Evolutionary conservation across 2,888 invertebrate species (phyloP).

Genomic region (Dryobotodes eremita): DNA sequence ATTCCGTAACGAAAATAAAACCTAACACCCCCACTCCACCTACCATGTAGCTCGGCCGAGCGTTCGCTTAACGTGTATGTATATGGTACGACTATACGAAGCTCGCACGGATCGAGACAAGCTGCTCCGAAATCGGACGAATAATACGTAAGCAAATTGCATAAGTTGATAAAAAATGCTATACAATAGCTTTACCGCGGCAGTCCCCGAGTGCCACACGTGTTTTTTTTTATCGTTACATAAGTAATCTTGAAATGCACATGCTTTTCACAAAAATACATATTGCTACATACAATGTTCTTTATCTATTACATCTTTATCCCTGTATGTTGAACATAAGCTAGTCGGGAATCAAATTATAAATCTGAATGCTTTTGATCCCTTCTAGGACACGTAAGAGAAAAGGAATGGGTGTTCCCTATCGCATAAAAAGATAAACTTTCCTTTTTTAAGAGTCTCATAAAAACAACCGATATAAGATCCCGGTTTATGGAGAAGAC

Average conservation of each 20-base stretch:
- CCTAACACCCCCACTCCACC: no score
- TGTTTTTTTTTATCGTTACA: not conserved
- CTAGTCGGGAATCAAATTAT: constrained; percentile 1
- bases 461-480: constrained; percentile 24
- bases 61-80: no score
- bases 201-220: no score
- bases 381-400: not conserved
- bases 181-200: no score
- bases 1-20: no score
- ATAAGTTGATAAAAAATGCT: no score
- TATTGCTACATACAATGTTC: not conserved
- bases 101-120: no score
- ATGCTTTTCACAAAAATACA: not conserved
- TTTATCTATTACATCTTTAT: no score
- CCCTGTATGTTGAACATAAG: not conserved
- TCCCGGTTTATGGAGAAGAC: not conserved
- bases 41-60: no score
- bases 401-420: constrained; percentile 3
- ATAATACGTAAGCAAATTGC: no score
- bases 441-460: constrained; percentile 8
- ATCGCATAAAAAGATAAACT: constrained; percentile 23
- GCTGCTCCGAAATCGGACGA: no score
- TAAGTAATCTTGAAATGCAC: not conserved
- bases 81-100: no score
- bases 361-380: constrained; percentile 17